Evolutionary conservation across 53 echinoderm and acorn worm genomes (phyloP).

Genomic region (Astropecten irregularis): DNA sequence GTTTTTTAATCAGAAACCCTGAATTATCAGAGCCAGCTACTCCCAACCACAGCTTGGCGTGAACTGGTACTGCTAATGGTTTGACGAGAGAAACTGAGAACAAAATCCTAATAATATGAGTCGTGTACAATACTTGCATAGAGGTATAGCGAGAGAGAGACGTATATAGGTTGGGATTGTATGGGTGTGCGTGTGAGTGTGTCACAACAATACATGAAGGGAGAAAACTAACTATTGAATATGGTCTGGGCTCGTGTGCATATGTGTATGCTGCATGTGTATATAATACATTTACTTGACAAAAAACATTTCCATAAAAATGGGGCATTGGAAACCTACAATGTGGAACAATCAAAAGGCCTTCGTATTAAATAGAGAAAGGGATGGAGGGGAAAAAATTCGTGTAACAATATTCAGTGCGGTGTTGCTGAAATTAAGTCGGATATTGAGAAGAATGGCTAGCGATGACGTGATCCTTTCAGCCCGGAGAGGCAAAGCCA

Average conservation of each 20-base stretch:
- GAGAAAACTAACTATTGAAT: slow-evolving; percentile 42
- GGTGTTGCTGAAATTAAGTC: slow-evolving; percentile 44
- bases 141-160: no score
- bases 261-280: slow-evolving; percentile 1
- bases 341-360: slow-evolving; percentile 44
- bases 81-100: slow-evolving; percentile 48
- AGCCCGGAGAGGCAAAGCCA: slow-evolving; percentile 7
- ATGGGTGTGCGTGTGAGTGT: no score
- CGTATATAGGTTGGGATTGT: no score
- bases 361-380: slow-evolving; percentile 53
- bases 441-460: slow-evolving; percentile 30
- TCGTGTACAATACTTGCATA: slow-evolving; percentile 4
- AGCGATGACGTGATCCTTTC: no score
- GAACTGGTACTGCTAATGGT: slow-evolving; percentile 18
- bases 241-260: slow-evolving; percentile 12
- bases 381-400: no score
- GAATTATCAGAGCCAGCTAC: no score
- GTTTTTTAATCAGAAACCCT: no score
- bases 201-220: slow-evolving; percentile 27
- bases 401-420: slow-evolving; percentile 55
- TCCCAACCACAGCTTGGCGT: not conserved
- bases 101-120: slow-evolving; percentile 44
- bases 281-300: slow-evolving; percentile 34
- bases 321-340: slow-evolving; percentile 10
- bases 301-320: slow-evolving; percentile 49